These are phyloP conservation scores for Mareca penelope DNA, from an alignment of 2,797 vertebrate species.

Conservation along the genomic window DNA sequence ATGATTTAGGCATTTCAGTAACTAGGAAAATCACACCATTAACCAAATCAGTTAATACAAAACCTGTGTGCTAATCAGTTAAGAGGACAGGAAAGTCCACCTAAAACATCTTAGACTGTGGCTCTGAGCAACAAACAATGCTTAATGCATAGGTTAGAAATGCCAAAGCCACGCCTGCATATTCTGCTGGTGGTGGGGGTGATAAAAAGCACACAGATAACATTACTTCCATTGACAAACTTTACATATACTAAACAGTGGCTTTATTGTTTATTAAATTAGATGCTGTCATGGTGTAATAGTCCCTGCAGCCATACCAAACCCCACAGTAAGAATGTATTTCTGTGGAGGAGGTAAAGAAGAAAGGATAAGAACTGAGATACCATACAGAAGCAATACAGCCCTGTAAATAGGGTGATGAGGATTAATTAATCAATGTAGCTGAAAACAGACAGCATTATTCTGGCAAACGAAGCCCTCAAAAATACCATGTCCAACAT, in stretches of 20 bases:
- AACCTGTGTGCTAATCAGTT: background rate
- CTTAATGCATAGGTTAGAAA: slow-evolving; percentile 20
- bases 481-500: background rate
- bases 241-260: slow-evolving; percentile 53
- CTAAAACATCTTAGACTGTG: slow-evolving; percentile 11
- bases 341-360: background rate
- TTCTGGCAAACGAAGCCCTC: background rate
- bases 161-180: slow-evolving; percentile 28
- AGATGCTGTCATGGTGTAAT: slow-evolving; percentile 46
- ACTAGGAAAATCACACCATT: slow-evolving; percentile 43
- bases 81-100: slow-evolving; percentile 59
- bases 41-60: slow-evolving; percentile 43
- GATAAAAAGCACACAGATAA: slow-evolving; percentile 60
- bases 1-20: slow-evolving; percentile 4
- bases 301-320: slow-evolving; percentile 60
- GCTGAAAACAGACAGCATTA: background rate
- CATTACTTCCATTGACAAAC: slow-evolving; percentile 62
- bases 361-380: slow-evolving; percentile 1
- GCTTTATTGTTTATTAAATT: slow-evolving; percentile 69
- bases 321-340: slow-evolving; percentile 19
- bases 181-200: slow-evolving; percentile 17
- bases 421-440: background rate
- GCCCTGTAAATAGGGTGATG: background rate
- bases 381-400: background rate
- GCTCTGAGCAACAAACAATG: slow-evolving; percentile 46